Base-by-base conservation (phyloP, 1,140 invertebrate genomes). In the Dysdera silvatica region DNA sequence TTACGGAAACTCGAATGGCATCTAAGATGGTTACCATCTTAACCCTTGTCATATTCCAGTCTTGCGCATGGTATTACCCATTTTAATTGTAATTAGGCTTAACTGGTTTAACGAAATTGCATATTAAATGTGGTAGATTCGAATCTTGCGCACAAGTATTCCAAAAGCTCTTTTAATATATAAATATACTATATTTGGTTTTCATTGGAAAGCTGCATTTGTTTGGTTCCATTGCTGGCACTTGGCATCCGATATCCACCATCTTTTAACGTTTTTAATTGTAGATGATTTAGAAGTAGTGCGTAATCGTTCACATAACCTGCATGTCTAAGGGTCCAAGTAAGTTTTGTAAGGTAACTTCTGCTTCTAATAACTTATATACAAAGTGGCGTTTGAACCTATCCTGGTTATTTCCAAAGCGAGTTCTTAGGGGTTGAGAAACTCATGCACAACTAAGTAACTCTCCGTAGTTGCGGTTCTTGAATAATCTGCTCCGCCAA, bases 381-480 rank as follows among this genome's bases (percentile, higher is more conserved):
- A 77, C 43, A 65, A 26, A 3, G 61, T 54, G 14, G 71, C 65
- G 56, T 74, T 70, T 7, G 40, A 57, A 12, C 78, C 78, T 29
- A 87, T 68, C 33, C 69, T 68, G 10, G 72, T 71, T 41, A 86
- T 67, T 66, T 82, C 79, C 0, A 74, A 26, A 0, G 79, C 83
- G 54, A 86, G 70, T 2, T 79, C 68, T 58, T 75, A 68, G 0
- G 79, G 76, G 5, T 71, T 74, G 4, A 76, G 66, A 61, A 81
- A 84, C 47, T 80, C 75, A n/a, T 77, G 71, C 0, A 79, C 80
- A 70, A 86, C 76, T 45, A 86, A 82, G 68, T 81, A 88, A 0
- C 86, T 87, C 59, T 76, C 69, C 0, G 81, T 79, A 0, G 87
- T 87, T 16, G 87, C 77, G 12, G 80, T 65, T 66, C 67, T 74